Base-by-base conservation (phyloP, 2,888 invertebrate species). In the Mesorhabditis belari region DNA sequence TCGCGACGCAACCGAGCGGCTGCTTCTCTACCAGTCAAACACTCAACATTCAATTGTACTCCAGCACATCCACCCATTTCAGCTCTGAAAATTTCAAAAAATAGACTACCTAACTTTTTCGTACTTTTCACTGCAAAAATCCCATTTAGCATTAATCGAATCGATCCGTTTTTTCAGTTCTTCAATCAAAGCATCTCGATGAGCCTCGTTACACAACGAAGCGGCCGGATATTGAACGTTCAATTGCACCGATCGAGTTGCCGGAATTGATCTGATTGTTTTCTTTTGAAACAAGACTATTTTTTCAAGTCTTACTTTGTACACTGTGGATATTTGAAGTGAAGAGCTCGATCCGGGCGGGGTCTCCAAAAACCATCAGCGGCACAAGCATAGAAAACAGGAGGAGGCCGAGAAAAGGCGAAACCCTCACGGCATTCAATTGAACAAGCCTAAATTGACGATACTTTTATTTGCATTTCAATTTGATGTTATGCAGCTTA, bases 301-400 rank as follows among this genome's bases (percentile, higher is more conserved):
- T 35, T 17, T 35, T n/a, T 5, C 19, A 26, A 25, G 21, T n/a
- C 51, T 26, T 49, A 76, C 74, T 77, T 72, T n/a, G 81, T 76
- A 68, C 81, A 81, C 55, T 77, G 77, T n/a, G 81, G 81, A 65
- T 81, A 81, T 52, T 66, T 67, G 68, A 81, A 79, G 52, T 63
- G 50, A 4, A 58, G 56, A 35, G 62, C 64, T n/a, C 63, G 60
- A 35, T 63, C 56, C 9, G 72, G 66, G 5, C 71, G 51, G 12
- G 94, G 94, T 73, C 92, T 86, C 96, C 95, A 96, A 83, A 92
- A 90, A 49, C 95, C 96, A 87, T 95, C 94, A 58, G 90, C 90
- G n/a, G 93, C 94, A 81, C 96, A 96, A 1, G 92, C 92, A 82
- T 93, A 96, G 86, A 95, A 95, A 72, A 90, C 89, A 1, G 95